These are phyloP conservation scores for Lepus townsendii DNA, from an alignment of 2,797 vertebrate genomes.

Conservation along the genomic window DNA sequence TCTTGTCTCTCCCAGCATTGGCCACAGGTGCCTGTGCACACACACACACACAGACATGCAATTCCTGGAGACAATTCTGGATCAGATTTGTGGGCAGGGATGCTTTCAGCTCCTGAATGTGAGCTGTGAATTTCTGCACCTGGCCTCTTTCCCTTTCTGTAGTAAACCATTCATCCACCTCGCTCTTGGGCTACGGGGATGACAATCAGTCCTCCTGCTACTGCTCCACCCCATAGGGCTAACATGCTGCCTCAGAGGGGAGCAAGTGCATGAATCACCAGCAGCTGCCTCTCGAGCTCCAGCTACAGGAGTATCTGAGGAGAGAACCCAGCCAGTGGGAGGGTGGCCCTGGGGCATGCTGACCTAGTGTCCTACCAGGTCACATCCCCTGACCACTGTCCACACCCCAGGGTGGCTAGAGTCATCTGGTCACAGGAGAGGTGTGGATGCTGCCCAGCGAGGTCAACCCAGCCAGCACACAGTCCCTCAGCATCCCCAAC, in stretches of 20 bases:
- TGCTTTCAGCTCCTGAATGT: not conserved
- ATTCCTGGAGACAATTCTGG: not conserved
- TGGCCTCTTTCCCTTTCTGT: not conserved
- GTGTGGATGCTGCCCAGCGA: not conserved
- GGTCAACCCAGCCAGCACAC: not conserved
- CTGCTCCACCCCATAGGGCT: not conserved
- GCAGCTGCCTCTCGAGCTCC: not conserved
- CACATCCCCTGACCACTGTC: not conserved
- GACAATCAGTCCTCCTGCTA: not conserved
- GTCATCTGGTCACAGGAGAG: not conserved
- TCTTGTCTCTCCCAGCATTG: not conserved
- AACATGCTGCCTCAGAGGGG: not conserved
- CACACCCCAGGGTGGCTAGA: accelerated
- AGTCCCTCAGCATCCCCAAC: accelerated
- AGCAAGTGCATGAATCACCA: not conserved
- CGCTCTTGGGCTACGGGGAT: not conserved
- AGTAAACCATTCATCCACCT: not conserved
- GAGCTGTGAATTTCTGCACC: not conserved
- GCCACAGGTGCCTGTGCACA: too few species aligned
- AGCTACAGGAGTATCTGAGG: not conserved
- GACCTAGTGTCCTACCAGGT: too few species aligned
- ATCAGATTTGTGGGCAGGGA: not conserved
- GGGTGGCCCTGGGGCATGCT: not conserved
- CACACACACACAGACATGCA: not conserved
- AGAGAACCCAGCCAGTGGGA: not conserved